A percentile compares a stretch with the other conserved stretches of the same genome.
phyloP scores from a whole-genome alignment of 2,113 vertebrate species.

The Clarias macrocephalus region DNA sequence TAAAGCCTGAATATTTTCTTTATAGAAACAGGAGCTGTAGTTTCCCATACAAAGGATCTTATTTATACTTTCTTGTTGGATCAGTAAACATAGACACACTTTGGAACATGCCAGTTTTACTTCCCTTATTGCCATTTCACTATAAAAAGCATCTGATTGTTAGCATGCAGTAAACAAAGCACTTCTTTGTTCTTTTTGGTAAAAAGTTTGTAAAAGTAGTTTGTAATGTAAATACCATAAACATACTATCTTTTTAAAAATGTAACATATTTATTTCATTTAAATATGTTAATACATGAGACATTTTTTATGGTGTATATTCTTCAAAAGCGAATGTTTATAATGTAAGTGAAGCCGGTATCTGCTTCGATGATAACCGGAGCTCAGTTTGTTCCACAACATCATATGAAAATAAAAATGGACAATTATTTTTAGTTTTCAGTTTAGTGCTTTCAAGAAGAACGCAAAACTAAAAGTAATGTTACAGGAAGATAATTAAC shows the following conservation, averaged over 20 bases:
- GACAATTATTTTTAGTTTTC: background rate
- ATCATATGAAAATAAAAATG: background rate
- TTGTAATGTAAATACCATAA: no score
- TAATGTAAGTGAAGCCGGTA: background rate
- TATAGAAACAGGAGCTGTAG: background rate
- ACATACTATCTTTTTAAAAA: no score
- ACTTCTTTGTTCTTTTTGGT: background rate
- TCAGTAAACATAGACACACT: background rate
- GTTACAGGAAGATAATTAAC: background rate
- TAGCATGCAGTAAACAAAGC: background rate
- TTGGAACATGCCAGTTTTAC: background rate
- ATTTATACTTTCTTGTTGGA: background rate
- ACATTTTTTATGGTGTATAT: no score
- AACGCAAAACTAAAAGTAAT: background rate
- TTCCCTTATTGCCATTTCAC: background rate
- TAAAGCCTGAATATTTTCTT: background rate
- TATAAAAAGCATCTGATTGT: background rate
- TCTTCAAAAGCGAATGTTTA: background rate
- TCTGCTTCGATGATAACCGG: background rate
- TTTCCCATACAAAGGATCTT: background rate
- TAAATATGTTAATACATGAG: no score
- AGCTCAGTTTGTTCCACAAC: background rate
- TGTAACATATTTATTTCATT: no score
- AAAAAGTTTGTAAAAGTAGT: background rate
- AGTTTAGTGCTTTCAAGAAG: background rate